These are phyloP conservation scores for Chesias legatella DNA, from an alignment of 2,888 invertebrate genomes.

Conservation along the genomic window DNA sequence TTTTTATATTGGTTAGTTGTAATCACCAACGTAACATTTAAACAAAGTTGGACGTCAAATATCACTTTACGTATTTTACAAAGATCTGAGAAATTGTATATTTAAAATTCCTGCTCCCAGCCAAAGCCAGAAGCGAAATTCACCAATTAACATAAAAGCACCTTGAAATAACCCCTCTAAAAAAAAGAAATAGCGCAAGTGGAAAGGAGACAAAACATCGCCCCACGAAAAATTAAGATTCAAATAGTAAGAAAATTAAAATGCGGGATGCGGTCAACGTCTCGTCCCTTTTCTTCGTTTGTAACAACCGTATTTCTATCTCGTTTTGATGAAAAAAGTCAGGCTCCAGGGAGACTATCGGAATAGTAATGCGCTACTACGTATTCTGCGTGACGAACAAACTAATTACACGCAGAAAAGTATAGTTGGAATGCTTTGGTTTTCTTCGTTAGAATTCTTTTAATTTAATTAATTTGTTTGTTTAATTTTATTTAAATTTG, in stretches of 20 bases:
- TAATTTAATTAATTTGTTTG: too few relatives aligned
- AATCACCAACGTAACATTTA: too few relatives aligned
- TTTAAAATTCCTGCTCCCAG: slow-evolving; percentile 9
- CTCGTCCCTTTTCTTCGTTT: slow-evolving; percentile 42
- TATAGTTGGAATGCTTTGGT: slow-evolving; percentile 5
- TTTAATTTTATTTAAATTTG: too few relatives aligned
- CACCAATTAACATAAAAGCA: slow-evolving; percentile 49
- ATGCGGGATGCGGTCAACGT: slow-evolving; percentile 72
- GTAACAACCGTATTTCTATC: slow-evolving; percentile 26
- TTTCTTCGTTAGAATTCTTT: too few relatives aligned
- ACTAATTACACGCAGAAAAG: slow-evolving; percentile 15
- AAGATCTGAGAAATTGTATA: background rate
- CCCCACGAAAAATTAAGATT: slow-evolving; percentile 79
- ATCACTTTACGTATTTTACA: slow-evolving; percentile 4
- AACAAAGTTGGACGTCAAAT: background rate
- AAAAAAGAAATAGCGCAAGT: slow-evolving; percentile 52
- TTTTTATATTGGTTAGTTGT: too few relatives aligned
- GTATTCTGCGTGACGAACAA: slow-evolving; percentile 14
- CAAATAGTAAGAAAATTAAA: slow-evolving; percentile 81
- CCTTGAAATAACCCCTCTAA: slow-evolving; percentile 40
- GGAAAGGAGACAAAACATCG: slow-evolving; percentile 47
- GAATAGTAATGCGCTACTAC: slow-evolving; percentile 24
- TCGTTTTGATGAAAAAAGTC: slow-evolving; percentile 53
- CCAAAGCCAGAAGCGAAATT: slow-evolving; percentile 34
- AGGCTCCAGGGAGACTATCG: slow-evolving; percentile 42